Base-by-base conservation (phyloP, 1,140 invertebrate species). In the Cyrtorhinus lividipennis region DNA sequence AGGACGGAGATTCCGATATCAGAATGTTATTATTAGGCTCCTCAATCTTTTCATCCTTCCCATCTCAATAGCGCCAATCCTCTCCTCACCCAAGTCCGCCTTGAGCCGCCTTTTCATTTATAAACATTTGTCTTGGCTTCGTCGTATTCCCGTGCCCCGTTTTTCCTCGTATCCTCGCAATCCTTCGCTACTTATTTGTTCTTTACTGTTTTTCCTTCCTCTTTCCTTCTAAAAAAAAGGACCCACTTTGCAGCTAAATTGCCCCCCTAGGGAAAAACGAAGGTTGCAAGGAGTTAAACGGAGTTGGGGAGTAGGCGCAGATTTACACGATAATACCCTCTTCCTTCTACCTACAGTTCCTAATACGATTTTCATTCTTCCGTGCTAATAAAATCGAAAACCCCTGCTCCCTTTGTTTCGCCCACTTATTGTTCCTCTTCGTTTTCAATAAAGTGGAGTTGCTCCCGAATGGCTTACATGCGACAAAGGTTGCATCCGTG, bases 1-100 rank as follows among this genome's bases (percentile, higher is more conserved):
- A n/a, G 30, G 5, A 22, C 20, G n/a, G 56, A 24, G 56, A 23
- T 23, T 57, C 56, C 56, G 56, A 57, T 57, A 57, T 57, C 56
- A 57, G 56, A 57, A 57, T 57, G 56, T 57, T 57, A 57, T 57
- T 57, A 57, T 57, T 57, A 57, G 56, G 5, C 3, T 57, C n/a
- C 56, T 57, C 56, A 57, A 57, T 57, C 56, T 57, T 24, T 23
- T 20, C 20, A 20, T 24, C 56, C 24, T 24, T 15, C 30, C 30
- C 15, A 5, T 15, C 30, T n/a, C n/a, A n/a, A n/a, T n/a, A n/a
- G n/a, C n/a, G n/a, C 30, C 15, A 8, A 8, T 38, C 15, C 30
- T 15, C 30, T 38, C 5, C 5, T 8, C 5, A 15, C 15, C 30
- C 30, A 5, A 38, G 15, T 38, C 15, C 30, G 15, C 30, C 30